Evolutionary conservation across 35 echinoderm and acorn worm genomes (phyloP).

Genomic region (Lytechinus pictus): DNA sequence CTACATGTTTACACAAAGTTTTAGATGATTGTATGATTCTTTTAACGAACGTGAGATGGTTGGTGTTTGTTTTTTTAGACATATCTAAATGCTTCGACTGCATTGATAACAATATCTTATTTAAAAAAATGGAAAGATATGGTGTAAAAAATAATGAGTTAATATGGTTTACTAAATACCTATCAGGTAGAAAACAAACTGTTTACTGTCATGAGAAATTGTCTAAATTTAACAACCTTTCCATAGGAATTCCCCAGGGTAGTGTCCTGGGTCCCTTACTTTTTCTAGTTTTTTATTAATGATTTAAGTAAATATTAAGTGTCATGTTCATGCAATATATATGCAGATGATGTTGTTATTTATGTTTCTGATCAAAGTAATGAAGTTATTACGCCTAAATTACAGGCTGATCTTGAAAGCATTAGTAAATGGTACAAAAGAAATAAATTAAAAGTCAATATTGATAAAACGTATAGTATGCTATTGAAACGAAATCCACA

Average conservation of each 20-base stretch:
- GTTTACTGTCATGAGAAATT: no score
- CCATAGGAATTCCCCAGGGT: no score
- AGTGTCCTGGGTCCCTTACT: background rate
- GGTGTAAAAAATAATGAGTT: background rate
- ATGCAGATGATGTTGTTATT: no score
- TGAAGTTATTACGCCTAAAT: background rate
- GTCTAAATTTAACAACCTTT: no score
- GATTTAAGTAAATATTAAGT: background rate
- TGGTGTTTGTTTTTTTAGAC: background rate
- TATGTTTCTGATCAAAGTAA: background rate
- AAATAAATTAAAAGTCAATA: background rate
- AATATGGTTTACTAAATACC: background rate
- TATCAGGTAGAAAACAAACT: background rate
- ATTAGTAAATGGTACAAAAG: slow-evolving; percentile 16
- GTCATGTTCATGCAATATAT: no score
- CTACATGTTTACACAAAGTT: slow-evolving; percentile 17
- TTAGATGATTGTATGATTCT: background rate
- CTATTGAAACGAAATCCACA: background rate
- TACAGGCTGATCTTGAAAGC: background rate
- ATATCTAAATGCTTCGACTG: slow-evolving; percentile 11
- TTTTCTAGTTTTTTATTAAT: slow-evolving; percentile 23
- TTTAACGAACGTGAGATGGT: background rate
- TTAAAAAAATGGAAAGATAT: slow-evolving; percentile 34
- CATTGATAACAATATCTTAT: background rate
- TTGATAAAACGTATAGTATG: slow-evolving; percentile 27